Evolutionary conservation across 2,113 vertebrate species (phyloP), one percentile per base, ranked within the genome.

Genomic region (Puffinus mauretanicus): DNA sequence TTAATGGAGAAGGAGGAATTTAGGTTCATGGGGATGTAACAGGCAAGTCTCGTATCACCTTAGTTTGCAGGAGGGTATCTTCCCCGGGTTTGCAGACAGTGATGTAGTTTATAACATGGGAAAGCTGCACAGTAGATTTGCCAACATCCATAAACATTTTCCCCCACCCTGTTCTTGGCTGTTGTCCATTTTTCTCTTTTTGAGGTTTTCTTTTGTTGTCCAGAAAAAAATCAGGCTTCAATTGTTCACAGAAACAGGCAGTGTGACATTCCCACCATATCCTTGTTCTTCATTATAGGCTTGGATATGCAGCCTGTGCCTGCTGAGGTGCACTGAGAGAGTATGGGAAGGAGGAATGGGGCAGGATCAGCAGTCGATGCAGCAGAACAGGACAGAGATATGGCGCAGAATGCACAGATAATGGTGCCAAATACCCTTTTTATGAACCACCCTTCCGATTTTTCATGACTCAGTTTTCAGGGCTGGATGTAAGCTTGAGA

Each of bases 191-290:
- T 95, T 83, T 88, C 18, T 66, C 47, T 40, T 86, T 60, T 82
- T 61, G 69, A 85, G 25, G 49, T 85, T 97, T 97, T 66, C 65
- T 85, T 93, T 94, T 88, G n/a, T 87, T 89, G 52, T 52, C 26
- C 52, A 78, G 55, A 54, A 80, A 81, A 93, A 82, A 62, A 61
- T 13, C 67, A 65, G 26, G 9, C 82, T 82, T 89, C n/a, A 22
- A 0, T 92, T 55, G 47, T 94, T 94, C 32, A 51, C 36, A 86
- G 71, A 88, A 88, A 47, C 10, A 30, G 62, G 21, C 77, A 58
- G 34, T 32, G 52, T 80, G 78, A 72, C 25, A 4, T 95, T 90
- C 62, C 75, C 70, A 57, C 65, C 34, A 14, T 61, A 51, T 15
- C 24, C 49, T 82, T 52, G 34, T 13, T 82, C 57, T 82, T 93